Conservation (phyloP, 2,113 vertebrate genomes). For the Platycercus adscitus region DNA sequence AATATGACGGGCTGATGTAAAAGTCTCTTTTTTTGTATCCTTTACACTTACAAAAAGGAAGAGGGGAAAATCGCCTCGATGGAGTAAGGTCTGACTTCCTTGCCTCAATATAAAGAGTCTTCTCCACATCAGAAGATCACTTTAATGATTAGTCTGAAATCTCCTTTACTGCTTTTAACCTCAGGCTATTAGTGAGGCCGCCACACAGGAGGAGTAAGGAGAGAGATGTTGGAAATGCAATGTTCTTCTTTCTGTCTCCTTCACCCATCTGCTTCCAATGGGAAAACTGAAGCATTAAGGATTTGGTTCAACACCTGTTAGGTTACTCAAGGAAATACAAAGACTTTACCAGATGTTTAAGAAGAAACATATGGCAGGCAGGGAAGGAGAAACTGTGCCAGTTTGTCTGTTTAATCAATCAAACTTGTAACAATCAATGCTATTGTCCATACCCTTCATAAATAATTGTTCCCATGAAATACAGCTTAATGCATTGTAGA, state of each 20-base stretch:
- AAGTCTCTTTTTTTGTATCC: background rate
- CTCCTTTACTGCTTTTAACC: background rate
- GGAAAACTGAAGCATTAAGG: slow-evolving; percentile 55
- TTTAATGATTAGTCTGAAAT: background rate
- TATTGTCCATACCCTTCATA: slow-evolving; percentile 51
- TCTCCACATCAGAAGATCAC: background rate
- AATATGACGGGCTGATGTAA: background rate
- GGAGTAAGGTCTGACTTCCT: background rate
- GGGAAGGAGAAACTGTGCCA: slow-evolving; percentile 40
- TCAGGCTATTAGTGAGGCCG: slow-evolving; percentile 7
- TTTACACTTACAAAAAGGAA: background rate
- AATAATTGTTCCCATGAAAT: background rate
- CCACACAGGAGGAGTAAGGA: background rate
- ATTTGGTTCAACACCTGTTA: slow-evolving; percentile 67
- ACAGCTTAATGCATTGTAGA: background rate
- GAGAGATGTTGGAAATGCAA: background rate
- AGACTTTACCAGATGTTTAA: slow-evolving; percentile 65
- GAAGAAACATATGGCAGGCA: slow-evolving; percentile 68
- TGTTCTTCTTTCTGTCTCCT: slow-evolving; percentile 7
- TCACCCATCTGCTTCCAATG: slow-evolving; percentile 54
- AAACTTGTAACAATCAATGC: slow-evolving; percentile 58
- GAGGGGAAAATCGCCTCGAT: background rate
- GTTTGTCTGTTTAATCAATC: slow-evolving; percentile 70
- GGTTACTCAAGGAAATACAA: slow-evolving; percentile 57
- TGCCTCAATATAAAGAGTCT: background rate